phyloP scores from a whole-genome alignment of 2,797 vertebrate species.

The Paguma larvata region DNA sequence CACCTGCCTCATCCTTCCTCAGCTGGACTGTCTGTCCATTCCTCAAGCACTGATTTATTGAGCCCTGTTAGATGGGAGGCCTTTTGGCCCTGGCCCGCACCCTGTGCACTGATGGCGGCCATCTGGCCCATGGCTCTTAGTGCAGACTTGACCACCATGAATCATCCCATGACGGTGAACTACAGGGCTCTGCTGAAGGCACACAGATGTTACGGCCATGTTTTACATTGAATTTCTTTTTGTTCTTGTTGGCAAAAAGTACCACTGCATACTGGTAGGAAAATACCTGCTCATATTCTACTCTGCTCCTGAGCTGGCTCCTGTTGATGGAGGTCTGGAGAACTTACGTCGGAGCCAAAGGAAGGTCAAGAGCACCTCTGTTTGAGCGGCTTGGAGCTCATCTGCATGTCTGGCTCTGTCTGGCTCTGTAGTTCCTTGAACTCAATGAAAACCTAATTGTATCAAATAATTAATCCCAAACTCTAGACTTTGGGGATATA shows the following conservation, averaged over 20 bases:
- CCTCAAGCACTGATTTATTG: not conserved
- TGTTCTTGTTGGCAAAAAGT: not conserved
- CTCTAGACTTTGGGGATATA: not conserved
- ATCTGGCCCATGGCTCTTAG: not conserved
- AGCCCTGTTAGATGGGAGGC: not conserved
- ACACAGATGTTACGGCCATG: not conserved
- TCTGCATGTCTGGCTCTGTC: not conserved
- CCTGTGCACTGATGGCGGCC: not conserved
- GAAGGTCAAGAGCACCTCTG: not conserved
- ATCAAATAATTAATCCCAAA: not conserved
- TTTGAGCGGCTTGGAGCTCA: not conserved
- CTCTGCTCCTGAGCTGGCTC: not conserved
- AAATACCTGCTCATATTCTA: not conserved
- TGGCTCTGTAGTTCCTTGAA: not conserved
- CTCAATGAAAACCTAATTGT: not conserved
- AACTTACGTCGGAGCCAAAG: not conserved
- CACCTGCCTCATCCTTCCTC: not conserved
- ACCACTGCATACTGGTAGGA: not conserved
- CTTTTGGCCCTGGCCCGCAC: not conserved
- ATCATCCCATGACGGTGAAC: not conserved
- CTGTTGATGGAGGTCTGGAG: not conserved
- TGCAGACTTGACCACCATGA: fast-evolving
- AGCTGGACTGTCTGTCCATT: not conserved
- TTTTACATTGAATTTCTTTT: not conserved
- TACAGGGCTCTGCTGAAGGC: not conserved